phyloP scores from a whole-genome alignment of 1,140 invertebrate species.

The Tachypleus tridentatus region DNA sequence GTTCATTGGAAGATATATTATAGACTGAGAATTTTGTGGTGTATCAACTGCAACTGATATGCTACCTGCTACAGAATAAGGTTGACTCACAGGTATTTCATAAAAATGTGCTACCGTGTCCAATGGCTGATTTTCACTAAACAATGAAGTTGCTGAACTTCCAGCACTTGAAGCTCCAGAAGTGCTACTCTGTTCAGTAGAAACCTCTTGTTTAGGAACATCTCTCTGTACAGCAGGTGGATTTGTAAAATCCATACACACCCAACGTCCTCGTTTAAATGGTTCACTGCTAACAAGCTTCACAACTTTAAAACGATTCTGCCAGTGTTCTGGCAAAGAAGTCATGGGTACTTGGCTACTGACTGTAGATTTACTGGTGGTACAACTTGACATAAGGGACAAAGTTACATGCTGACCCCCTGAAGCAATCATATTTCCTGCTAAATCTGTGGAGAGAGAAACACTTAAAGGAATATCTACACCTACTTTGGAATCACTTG shows the following conservation, averaged over 20 bases:
- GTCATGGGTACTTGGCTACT: neutral
- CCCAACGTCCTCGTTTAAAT: conserved; percentile 84
- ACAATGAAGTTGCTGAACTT: conserved; percentile 5
- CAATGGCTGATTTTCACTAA: conserved; percentile 10
- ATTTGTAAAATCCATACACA: conserved; percentile 90
- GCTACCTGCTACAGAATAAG: conserved; percentile 8
- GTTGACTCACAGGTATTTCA: conserved; percentile 17
- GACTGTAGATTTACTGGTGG: neutral
- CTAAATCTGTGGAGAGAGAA: neutral
- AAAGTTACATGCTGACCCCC: neutral
- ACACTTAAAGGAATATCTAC: neutral
- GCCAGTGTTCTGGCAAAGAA: conserved; percentile 25
- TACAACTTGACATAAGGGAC: conserved; percentile 4
- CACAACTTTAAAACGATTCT: conserved; percentile 75
- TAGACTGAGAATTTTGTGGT: conserved; percentile 11
- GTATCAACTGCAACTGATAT: conserved; percentile 14
- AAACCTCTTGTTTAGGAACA: conserved; percentile 12
- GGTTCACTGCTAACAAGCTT: conserved; percentile 93
- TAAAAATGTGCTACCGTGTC: conserved; percentile 18
- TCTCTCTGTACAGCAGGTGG: conserved; percentile 38
- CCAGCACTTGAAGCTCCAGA: conserved; percentile 3
- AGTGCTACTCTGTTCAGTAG: conserved; percentile 4
- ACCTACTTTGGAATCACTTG: neutral
- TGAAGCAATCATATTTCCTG: neutral
- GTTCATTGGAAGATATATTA: conserved; percentile 19